phyloP scores from a whole-genome alignment of 2,888 invertebrate genomes.

The Nymphalis c-album region DNA sequence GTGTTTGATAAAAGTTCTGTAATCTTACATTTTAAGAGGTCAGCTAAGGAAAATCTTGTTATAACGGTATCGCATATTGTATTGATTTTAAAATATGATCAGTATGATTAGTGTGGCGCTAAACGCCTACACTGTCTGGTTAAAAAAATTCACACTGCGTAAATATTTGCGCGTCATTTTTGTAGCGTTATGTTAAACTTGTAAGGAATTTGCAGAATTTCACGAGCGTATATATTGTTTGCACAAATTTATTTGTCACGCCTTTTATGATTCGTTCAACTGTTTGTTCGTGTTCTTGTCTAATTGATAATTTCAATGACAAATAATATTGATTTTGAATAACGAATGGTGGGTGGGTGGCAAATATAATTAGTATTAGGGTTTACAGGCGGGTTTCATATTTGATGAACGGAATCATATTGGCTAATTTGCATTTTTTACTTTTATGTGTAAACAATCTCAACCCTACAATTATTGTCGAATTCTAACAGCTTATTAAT shows the following conservation, averaged over 20 bases:
- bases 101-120: constrained; percentile 23
- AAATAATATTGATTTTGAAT: constrained; percentile 18
- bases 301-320: constrained; percentile 17
- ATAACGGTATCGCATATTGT: neutral
- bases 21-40: too few relatives aligned
- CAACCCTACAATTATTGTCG: too few relatives aligned
- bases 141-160: constrained; percentile 12
- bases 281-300: constrained; percentile 1
- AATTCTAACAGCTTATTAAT: too few relatives aligned
- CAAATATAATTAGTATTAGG: neutral
- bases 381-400: too few relatives aligned
- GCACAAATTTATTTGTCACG: constrained; percentile 26
- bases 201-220: constrained; percentile 48
- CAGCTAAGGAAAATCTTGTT: too few relatives aligned
- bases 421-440: too few relatives aligned
- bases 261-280: constrained; percentile 22
- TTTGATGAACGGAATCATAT: too few relatives aligned
- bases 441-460: too few relatives aligned
- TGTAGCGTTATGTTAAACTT: constrained; percentile 18
- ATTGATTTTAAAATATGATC: neutral
- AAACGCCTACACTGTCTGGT: constrained; percentile 15
- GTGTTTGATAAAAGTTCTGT: too few relatives aligned
- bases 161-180: constrained; percentile 30
- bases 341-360: neutral
- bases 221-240: constrained; percentile 47